Conservation (phyloP, 2,888 invertebrate species). For the Chrysolina oricalcia region DNA sequence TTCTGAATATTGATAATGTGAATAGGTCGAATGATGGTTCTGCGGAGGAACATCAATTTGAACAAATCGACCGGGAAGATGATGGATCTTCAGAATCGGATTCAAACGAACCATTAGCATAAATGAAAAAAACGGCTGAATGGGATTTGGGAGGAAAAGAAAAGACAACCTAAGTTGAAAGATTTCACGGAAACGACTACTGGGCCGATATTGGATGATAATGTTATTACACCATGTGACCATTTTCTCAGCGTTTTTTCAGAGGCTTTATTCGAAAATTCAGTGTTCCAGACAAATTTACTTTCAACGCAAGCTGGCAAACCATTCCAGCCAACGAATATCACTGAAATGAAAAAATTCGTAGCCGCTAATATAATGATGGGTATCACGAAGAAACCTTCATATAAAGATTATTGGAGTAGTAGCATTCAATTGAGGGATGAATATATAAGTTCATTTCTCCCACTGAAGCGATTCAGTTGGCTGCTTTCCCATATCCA, state of each 20-base stretch:
- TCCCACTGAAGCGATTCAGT: slow-evolving; percentile 44
- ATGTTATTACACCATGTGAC: not conserved
- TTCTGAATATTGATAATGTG: slow-evolving; percentile 12
- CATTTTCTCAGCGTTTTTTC: slow-evolving; percentile 9
- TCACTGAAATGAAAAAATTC: slow-evolving; percentile 8
- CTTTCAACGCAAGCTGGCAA: slow-evolving; percentile 2
- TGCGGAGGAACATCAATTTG: slow-evolving; percentile 1
- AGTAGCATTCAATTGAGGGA: slow-evolving; percentile 37
- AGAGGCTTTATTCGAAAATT: not conserved
- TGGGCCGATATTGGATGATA: slow-evolving; percentile 9
- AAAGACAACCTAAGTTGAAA: no score
- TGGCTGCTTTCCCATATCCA: slow-evolving; percentile 49
- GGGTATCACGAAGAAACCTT: slow-evolving; percentile 12
- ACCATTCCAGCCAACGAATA: slow-evolving; percentile 7
- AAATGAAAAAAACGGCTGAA: slow-evolving; percentile 11
- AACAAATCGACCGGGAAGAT: slow-evolving; percentile 3
- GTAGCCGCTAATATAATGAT: slow-evolving; percentile 9
- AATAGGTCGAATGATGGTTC: slow-evolving; percentile 12
- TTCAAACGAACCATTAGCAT: slow-evolving; percentile 1
- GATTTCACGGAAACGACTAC: slow-evolving; percentile 9
- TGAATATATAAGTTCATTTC: slow-evolving; percentile 40
- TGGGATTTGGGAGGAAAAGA: slow-evolving; percentile 7
- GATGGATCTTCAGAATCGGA: slow-evolving; percentile 9
- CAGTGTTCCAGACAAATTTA: slow-evolving; percentile 12
- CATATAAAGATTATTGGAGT: slow-evolving; percentile 45